Percentiles rank a stretch among this genome's conserved stretches.
phyloP scores from a whole-genome alignment of 2,888 invertebrate genomes.

The Molanna angustata region DNA sequence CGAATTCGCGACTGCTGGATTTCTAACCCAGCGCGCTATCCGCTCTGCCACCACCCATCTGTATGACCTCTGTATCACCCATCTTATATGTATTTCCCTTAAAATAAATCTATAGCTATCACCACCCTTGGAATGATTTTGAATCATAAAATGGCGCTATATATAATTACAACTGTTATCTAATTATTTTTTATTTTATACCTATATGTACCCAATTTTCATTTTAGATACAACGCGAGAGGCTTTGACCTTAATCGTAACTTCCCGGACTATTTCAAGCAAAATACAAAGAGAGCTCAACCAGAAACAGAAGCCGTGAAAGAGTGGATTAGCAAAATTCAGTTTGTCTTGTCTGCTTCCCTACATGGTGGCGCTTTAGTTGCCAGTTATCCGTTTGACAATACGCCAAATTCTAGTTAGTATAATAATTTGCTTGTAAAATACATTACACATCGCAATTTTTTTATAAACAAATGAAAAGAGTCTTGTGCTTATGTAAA shows the following conservation, averaged over 20 bases:
- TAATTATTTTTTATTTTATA: neutral
- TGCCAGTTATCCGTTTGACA: conserved; percentile 96
- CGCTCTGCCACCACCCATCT: too few species aligned
- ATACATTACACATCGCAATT: too few species aligned
- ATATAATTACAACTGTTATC: neutral
- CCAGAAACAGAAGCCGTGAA: conserved; percentile 95
- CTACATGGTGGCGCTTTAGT: conserved; percentile 94
- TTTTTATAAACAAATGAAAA: too few species aligned
- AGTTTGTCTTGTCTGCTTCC: conserved; percentile 91
- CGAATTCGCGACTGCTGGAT: too few species aligned
- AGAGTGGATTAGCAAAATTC: conserved; percentile 90
- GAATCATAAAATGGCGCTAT: too few species aligned
- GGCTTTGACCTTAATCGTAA: conserved; percentile 93
- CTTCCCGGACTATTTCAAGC: conserved; percentile 93
- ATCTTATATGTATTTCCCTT: too few species aligned
- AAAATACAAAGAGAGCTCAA: conserved; percentile 82
- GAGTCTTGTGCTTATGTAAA: too few species aligned
- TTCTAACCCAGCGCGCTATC: too few species aligned
- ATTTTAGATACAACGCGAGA: conserved; percentile 74
- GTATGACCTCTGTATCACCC: too few species aligned
- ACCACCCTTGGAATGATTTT: too few species aligned
- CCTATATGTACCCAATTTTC: neutral
- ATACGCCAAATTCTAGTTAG: conserved; percentile 92
- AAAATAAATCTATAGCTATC: too few species aligned
- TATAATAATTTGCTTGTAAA: too few species aligned